phyloP scores from a whole-genome alignment of 2,113 vertebrate genomes.

The Perccottus glenii region DNA sequence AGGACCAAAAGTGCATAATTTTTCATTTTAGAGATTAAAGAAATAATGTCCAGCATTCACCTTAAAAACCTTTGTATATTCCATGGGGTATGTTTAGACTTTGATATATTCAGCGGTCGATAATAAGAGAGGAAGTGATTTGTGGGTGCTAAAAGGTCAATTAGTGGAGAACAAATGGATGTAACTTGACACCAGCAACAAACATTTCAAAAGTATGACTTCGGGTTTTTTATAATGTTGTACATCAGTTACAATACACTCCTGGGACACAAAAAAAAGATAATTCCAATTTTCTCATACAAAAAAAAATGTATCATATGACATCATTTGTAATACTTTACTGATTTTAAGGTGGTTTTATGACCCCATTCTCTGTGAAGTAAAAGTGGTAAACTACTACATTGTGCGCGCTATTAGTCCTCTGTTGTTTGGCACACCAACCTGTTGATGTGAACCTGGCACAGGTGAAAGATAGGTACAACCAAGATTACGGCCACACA shows the following conservation, averaged over 20 bases:
- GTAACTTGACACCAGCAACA: not conserved
- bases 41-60: too few species aligned
- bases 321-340: too few species aligned
- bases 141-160: not conserved
- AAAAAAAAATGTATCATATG: too few species aligned
- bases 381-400: too few species aligned
- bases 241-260: not conserved
- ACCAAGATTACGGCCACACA: conserved; percentile 63
- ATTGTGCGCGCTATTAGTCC: not conserved
- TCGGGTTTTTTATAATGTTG: not conserved
- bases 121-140: not conserved
- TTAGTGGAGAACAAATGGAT: not conserved
- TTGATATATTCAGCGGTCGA: too few species aligned
- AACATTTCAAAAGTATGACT: not conserved
- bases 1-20: not conserved
- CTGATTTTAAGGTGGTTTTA: too few species aligned
- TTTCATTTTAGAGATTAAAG: too few species aligned
- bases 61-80: too few species aligned
- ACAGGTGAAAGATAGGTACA: conserved; percentile 60
- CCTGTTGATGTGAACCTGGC: conserved; percentile 57
- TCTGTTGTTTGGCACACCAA: conserved; percentile 52
- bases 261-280: too few species aligned
- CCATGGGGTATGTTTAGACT: too few species aligned
- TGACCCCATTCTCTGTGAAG: too few species aligned
- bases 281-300: too few species aligned